A percentile compares a stretch with the other conserved stretches of the same genome.
Conservation (phyloP, 2,888 invertebrate species). For the Ophioninae sp. region DNA sequence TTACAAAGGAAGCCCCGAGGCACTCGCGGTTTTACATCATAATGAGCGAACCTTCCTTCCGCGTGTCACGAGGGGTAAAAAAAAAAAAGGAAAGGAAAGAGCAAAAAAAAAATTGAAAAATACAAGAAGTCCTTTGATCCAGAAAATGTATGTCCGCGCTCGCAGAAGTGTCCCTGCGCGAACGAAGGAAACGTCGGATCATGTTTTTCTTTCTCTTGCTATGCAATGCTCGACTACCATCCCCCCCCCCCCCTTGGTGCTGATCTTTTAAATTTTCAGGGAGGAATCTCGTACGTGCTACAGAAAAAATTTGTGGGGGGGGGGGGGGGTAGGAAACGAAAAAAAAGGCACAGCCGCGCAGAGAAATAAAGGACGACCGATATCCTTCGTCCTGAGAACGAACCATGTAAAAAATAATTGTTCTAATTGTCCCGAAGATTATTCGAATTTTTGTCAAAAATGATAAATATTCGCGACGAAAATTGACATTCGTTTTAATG, state of each 20-base stretch:
- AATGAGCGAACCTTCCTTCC: background rate
- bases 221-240: no score
- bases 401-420: background rate
- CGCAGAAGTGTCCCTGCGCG: constrained; percentile 19
- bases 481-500: no score
- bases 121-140: constrained; percentile 3
- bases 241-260: background rate
- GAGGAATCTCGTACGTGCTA: constrained; percentile 42
- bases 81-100: constrained; percentile 4
- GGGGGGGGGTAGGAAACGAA: background rate
- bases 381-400: constrained; percentile 33
- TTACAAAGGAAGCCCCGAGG: background rate
- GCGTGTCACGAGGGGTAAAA: background rate
- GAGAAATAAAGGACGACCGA: constrained; percentile 56
- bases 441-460: no score
- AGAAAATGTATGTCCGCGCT: background rate
- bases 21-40: background rate
- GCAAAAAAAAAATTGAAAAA: background rate
- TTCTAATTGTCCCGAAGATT: no score
- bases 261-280: constrained; percentile 10
- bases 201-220: constrained; percentile 23
- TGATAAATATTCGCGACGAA: no score
- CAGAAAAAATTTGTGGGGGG: background rate
- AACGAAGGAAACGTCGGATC: constrained; percentile 54
- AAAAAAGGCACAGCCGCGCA: background rate